These are phyloP conservation scores for Pheosia tremula DNA, from an alignment of 2,888 invertebrate species.

Conservation along the genomic window DNA sequence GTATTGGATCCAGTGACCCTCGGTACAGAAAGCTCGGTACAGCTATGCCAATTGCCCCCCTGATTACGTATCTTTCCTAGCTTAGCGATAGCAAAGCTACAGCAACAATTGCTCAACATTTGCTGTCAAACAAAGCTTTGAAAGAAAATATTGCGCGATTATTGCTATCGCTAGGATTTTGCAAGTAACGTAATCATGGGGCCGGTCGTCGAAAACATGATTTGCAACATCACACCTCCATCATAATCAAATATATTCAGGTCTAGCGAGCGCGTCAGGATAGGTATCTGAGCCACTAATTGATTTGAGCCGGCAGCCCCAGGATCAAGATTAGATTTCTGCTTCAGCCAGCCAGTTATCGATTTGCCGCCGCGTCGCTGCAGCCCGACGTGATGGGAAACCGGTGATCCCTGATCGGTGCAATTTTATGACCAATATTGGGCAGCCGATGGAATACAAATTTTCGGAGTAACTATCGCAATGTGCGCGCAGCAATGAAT, in stretches of 20 bases:
- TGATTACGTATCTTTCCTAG: too few relatives aligned
- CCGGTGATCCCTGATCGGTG: constrained; percentile 8
- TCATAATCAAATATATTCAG: neutral
- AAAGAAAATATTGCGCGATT: too few relatives aligned
- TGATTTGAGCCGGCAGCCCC: neutral
- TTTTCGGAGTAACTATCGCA: neutral
- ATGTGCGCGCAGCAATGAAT: neutral
- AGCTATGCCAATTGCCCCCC: too few relatives aligned
- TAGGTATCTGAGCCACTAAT: neutral
- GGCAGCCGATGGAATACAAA: neutral
- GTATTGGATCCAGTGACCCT: too few relatives aligned
- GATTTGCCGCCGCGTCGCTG: neutral
- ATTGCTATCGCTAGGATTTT: too few relatives aligned
- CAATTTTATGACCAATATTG: neutral
- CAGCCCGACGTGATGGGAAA: constrained; percentile 4
- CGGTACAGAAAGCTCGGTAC: too few relatives aligned
- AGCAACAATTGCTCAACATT: too few relatives aligned
- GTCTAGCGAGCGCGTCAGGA: neutral
- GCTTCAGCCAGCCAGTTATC: neutral
- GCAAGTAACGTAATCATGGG: too few relatives aligned
- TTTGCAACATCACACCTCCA: neutral
- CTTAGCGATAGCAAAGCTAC: too few relatives aligned
- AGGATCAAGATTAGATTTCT: neutral
- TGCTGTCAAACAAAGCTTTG: too few relatives aligned
- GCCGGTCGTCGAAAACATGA: too few relatives aligned